Evolutionary conservation across 2,797 vertebrate species (phyloP), one percentile per base, ranked within the genome.

Genomic region (Hemibagrus guttatus): DNA sequence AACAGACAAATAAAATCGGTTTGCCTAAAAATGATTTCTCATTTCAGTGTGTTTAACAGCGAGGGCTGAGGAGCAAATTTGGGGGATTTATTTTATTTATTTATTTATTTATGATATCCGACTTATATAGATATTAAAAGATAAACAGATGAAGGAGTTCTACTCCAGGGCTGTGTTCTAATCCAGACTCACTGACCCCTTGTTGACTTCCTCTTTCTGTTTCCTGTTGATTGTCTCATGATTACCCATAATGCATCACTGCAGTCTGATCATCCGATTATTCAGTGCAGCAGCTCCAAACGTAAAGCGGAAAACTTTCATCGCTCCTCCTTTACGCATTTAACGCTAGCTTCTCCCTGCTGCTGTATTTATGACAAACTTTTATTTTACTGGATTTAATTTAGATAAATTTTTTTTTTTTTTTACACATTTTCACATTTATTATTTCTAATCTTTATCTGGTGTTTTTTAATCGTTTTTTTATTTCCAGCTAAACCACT

Each of bases 161-260:
- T 49, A n/a, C 26, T 23, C 31, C 31, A 16, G 2, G 16, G 69
- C 0, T 28, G 49, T 16, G 19, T 58, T 16, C 6, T 80, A 42
- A 26, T 80, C 12, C 6, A 14, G 28, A 42, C 39, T 39, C 23
- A 16, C 71, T 28, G 74, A 26, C 52, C 14, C n/a, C 54, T 58
- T 59, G 28, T 13, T 79, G 54, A 79, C 54, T 79, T 79, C 76
- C 76, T 79, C 19, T 75, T 35, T 39, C 31, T 21, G 14, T 79
- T 39, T 79, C 76, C 31, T 58, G 54, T 79, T 58, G 76, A 79
- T 80, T 80, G 78, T 80, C 78, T 80, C 56, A n/a, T 14, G 16
- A 39, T 64, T 81, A 64, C 59, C 79, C 76, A 59, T 9, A 81
- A 63, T 42, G 79, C 76, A 79, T 13, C 11, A 6, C 58, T 81